Evolutionary conservation across 2,888 invertebrate species (phyloP), one percentile per base, ranked within the genome.

Genomic region (Drosophila yooni): DNA sequence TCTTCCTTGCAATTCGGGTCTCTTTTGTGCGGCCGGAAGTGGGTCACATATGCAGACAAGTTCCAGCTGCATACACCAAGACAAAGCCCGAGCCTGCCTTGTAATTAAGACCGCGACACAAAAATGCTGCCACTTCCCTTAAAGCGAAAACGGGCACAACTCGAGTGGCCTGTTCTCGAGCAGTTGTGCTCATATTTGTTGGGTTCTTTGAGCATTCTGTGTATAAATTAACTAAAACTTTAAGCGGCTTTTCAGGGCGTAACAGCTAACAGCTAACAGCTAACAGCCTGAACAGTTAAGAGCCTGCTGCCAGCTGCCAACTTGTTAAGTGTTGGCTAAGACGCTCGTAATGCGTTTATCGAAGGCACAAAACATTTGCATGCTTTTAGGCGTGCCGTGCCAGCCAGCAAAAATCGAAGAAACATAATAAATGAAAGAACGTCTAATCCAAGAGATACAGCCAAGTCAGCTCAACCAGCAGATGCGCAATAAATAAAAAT

Each of bases 1-100:
- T 67, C 70, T 74, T 81, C 56, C 80, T 79, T 74, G 79, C 85
- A 72, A 81, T 87, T 84, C 60, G 79, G 72, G 62, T 31, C 72
- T 70, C 74, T 74, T 88, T 90, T 86, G 90, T 90, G 73, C 65
- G 56, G 57, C 87, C 87, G 87, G 90, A 88, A 77, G 91, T 88
- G 90, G 87, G 87, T 88, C 91, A 88, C 76, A 90, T 81, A 81
- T 79, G 80, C 76, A 76, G 56, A 43, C 48, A 63, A 64, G 88
- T 65, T 74, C 48, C 74, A 67, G 63, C 46, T 59, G 50, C 64
- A 51, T 72, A 56, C 66, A 54, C 66, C 75, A 83, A 83, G 81
- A 85, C 87, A 85, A 90, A 89, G 81, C 56, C 58, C 29, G 15
- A 21, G 74, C 74, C 11, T 73, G 69, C 65, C 62, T 15, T 76